These are phyloP conservation scores for Anableps anableps DNA, from an alignment of 2,797 vertebrate species.

Conservation along the genomic window DNA sequence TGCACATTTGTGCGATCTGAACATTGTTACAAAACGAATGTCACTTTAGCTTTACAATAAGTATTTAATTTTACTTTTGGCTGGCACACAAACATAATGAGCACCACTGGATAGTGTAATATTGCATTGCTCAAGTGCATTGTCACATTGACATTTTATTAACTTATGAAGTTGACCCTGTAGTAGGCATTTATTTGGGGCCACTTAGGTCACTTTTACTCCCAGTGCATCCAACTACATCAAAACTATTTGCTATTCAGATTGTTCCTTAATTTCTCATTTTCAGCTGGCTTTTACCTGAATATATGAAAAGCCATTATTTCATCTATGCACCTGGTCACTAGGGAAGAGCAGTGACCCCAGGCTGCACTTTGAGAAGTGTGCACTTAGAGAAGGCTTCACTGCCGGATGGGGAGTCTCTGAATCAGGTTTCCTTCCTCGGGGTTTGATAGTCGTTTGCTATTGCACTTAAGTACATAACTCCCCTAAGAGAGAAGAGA, in stretches of 20 bases:
- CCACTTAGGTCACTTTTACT: constrained; percentile 45
- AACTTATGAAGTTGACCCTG: constrained; percentile 32
- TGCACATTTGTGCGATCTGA: neutral
- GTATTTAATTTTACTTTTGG: neutral
- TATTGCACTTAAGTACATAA: constrained; percentile 72
- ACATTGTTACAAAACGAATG: neutral
- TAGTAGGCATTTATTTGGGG: constrained; percentile 50
- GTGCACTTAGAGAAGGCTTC: constrained; percentile 51
- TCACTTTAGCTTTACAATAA: neutral
- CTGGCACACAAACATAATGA: neutral
- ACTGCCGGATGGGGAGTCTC: constrained; percentile 60
- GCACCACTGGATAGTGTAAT: constrained; percentile 19
- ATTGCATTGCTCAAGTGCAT: constrained; percentile 12
- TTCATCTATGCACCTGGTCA: constrained; percentile 59
- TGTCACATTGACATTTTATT: constrained; percentile 34
- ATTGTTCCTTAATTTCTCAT: constrained; percentile 48
- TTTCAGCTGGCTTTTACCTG: constrained; percentile 61
- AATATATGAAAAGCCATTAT: constrained; percentile 70
- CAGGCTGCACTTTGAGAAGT: constrained; percentile 36
- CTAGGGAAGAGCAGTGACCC: constrained; percentile 48
- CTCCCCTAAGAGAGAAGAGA: constrained; percentile 54
- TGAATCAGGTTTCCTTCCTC: constrained; percentile 69
- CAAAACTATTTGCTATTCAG: constrained; percentile 53
- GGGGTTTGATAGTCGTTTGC: constrained; percentile 71
- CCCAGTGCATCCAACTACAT: constrained; percentile 31